Evolutionary conservation across 1,140 invertebrate genomes (phyloP), one percentile per base, ranked within the genome.

Genomic region (Carposina sasakii): DNA sequence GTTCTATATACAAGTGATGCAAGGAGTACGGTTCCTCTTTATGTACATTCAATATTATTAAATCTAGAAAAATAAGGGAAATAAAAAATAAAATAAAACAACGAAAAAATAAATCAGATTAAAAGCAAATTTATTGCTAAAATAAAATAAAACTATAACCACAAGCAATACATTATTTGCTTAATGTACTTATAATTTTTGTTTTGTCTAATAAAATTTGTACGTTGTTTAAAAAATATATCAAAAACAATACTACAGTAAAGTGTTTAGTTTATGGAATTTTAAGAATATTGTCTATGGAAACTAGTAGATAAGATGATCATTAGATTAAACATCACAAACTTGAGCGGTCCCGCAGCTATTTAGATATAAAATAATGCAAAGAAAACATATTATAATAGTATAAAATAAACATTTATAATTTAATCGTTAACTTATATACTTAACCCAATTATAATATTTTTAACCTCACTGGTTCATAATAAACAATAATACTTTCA

Each of bases 71-170:
- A 47, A 60, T 57, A 54, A 61, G 57, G 58, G 48, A 57, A 73
- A 57, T 63, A 57, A 65, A 68, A 61, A 60, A 68, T 71, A 75
- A 76, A 71, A 78, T 68, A 76, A 81, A 74, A 79, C 67, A 69
- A 77, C 62, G 71, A 74, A 72, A 64, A 54, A 44, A 48, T 55
- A 81, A 82, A 83, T 71, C 62, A 79, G 65, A 78, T 68, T 82
- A 81, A 77, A 83, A 84, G 81, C 83, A 83, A 83, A 75, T 86
- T 86, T 85, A 85, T 85, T 86, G 83, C 85, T 85, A 86, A 82
- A 83, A 71, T 72, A 84, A 83, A 81, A 75, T 75, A 78, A 69
- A 81, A 71, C 69, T 78, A 76, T 81, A 79, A 79, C 76, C 72
- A 65, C 60, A 70, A 81, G 71, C 71, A 75, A 79, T 76, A 81